phyloP scores from a whole-genome alignment of 2,797 vertebrate genomes.

The Crax fasciolata region DNA sequence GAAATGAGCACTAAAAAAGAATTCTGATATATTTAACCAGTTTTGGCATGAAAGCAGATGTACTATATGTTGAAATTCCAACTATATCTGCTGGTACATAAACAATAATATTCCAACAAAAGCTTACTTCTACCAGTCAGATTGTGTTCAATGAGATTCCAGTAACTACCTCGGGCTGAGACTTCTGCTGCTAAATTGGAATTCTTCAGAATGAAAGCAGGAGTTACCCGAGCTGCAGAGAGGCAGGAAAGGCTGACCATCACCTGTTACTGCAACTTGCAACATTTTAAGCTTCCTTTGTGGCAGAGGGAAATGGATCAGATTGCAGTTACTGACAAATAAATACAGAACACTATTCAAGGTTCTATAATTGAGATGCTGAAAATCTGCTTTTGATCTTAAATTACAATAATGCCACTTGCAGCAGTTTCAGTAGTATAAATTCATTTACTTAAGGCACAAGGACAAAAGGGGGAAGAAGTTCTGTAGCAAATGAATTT shows the following conservation, averaged over 20 bases:
- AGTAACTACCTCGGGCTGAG: not conserved
- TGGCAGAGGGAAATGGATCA: not conserved
- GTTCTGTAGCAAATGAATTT: not conserved
- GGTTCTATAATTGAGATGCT: not conserved
- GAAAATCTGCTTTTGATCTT: not conserved
- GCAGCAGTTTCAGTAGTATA: not conserved
- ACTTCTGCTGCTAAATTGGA: not conserved
- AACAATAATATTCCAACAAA: not conserved
- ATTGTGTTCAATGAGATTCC: not conserved
- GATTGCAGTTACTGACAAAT: not conserved
- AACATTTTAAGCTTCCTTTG: not conserved
- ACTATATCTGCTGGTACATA: not conserved
- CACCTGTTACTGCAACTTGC: not conserved
- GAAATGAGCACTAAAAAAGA: not conserved
- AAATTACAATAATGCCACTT: rapidly evolving
- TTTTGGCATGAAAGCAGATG: not conserved
- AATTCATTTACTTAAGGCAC: not conserved
- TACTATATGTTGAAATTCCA: not conserved
- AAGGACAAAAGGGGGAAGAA: not conserved
- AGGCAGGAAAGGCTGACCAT: not conserved
- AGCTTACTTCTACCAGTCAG: not conserved
- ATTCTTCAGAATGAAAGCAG: not conserved
- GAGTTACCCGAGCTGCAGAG: not conserved
- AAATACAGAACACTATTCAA: not conserved
- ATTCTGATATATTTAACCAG: not conserved